These are phyloP conservation scores for Anoplolepis gracilipes DNA, from an alignment of 1,140 invertebrate species.

Conservation along the genomic window DNA sequence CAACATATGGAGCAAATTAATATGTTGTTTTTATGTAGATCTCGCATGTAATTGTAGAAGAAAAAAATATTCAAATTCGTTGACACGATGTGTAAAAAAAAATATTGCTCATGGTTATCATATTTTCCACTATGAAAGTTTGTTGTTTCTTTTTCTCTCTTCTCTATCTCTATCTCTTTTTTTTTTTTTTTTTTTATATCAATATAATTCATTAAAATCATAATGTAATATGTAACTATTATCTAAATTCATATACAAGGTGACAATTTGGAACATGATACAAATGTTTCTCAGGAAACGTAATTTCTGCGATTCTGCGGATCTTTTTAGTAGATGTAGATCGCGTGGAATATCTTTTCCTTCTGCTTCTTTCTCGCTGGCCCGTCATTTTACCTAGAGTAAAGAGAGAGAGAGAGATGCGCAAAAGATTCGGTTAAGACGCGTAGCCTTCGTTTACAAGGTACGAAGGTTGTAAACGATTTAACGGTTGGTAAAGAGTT, in stretches of 20 bases:
- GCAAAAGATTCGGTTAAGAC: conserved; percentile 26
- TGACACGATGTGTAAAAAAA: no score
- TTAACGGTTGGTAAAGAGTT: conserved; percentile 74
- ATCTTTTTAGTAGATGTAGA: conserved; percentile 17
- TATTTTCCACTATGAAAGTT: not conserved
- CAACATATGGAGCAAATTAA: not conserved
- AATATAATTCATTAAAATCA: not conserved
- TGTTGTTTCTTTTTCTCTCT: not conserved
- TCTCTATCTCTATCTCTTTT: not conserved
- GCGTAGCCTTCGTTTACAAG: conserved; percentile 66
- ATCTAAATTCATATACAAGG: not conserved
- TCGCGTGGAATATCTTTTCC: conserved; percentile 5
- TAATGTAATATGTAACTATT: not conserved
- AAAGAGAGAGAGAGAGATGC: conserved; percentile 2
- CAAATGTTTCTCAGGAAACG: not conserved
- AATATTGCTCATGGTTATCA: no score
- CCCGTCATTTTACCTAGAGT: conserved; percentile 43
- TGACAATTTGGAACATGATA: not conserved
- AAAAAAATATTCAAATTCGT: not conserved
- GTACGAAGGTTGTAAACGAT: conserved; percentile 73
- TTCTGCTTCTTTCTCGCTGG: conserved; percentile 4
- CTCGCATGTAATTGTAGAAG: not conserved
- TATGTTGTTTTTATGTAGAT: not conserved
- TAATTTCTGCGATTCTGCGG: conserved; percentile 49
- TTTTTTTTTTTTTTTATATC: not conserved